Conservation (phyloP, 1,140 invertebrate genomes). For the Dendrolimus kikuchii region DNA sequence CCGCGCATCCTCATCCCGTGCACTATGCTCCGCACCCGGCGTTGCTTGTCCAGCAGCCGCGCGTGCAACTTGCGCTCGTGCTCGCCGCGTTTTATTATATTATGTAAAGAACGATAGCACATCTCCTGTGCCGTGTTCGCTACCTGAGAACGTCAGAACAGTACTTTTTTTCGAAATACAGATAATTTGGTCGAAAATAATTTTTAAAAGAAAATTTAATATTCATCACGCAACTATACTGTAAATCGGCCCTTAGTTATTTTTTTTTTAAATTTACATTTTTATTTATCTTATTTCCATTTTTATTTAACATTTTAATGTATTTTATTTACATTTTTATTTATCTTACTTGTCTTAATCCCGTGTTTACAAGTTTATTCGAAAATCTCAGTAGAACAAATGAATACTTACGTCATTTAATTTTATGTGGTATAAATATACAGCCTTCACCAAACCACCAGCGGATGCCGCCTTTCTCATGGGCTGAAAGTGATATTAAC, state of each 20-base stretch:
- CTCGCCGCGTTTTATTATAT: conserved; percentile 76
- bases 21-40: conserved; percentile 85
- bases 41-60: conserved; percentile 88
- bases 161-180: too few relatives aligned
- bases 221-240: too few relatives aligned
- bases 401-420: conserved; percentile 71
- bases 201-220: too few relatives aligned
- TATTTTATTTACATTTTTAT: too few relatives aligned
- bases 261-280: too few relatives aligned
- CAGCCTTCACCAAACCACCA: conserved; percentile 76
- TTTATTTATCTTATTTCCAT: too few relatives aligned
- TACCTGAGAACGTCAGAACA: conserved; percentile 62
- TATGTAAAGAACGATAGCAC: conserved; percentile 85
- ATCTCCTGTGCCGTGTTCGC: conserved; percentile 82
- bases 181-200: too few relatives aligned
- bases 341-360: too few relatives aligned
- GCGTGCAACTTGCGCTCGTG: conserved; percentile 78
- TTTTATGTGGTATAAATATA: conserved; percentile 85
- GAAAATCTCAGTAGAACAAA: too few relatives aligned
- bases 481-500: conserved; percentile 62
- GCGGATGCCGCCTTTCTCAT: conserved; percentile 75
- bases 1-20: conserved; percentile 82
- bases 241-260: too few relatives aligned
- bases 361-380: too few relatives aligned
- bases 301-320: too few relatives aligned